These are phyloP conservation scores for Pelobates cultripes DNA, from an alignment of 2,797 vertebrate genomes.

Conservation along the genomic window DNA sequence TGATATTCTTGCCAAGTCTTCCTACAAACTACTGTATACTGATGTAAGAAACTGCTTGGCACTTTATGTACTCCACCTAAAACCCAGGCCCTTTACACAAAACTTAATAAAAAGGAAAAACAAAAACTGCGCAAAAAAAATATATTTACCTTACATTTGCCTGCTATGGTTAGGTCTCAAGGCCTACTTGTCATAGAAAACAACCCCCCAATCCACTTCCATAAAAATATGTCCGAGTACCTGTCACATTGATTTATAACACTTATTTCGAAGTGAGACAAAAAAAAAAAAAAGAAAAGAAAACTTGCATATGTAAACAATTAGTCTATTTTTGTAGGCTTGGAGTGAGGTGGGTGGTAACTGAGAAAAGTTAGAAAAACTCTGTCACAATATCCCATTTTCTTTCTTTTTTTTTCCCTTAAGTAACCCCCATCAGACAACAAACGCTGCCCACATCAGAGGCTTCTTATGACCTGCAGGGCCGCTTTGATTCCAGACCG, in stretches of 20 bases:
- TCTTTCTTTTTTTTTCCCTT: slow-evolving; percentile 72
- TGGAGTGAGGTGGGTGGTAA: slow-evolving; percentile 83
- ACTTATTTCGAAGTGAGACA: slow-evolving; percentile 73
- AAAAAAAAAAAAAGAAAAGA: slow-evolving; percentile 62
- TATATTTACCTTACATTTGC: not conserved
- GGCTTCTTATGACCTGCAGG: slow-evolving; percentile 82
- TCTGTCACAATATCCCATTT: slow-evolving; percentile 79
- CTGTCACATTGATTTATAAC: slow-evolving; percentile 81
- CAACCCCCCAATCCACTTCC: slow-evolving; percentile 21
- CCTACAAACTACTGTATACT: no score
- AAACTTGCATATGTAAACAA: slow-evolving; percentile 87
- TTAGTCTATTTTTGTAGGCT: slow-evolving; percentile 88
- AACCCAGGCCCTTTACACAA: no score
- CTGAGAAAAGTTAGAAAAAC: slow-evolving; percentile 77
- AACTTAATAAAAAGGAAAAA: not conserved
- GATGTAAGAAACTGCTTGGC: no score
- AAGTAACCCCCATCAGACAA: slow-evolving; percentile 82
- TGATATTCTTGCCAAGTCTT: not conserved
- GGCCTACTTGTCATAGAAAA: slow-evolving; percentile 47
- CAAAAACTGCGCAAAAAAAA: not conserved
- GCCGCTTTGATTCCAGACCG: slow-evolving; percentile 88
- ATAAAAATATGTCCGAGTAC: slow-evolving; percentile 55
- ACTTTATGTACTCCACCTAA: no score
- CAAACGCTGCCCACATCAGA: slow-evolving; percentile 92
- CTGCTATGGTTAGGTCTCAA: not conserved